These are phyloP conservation scores for Apostichopus californicus DNA, from an alignment of 35 echinoderm and acorn worm species.

Conservation along the genomic window DNA sequence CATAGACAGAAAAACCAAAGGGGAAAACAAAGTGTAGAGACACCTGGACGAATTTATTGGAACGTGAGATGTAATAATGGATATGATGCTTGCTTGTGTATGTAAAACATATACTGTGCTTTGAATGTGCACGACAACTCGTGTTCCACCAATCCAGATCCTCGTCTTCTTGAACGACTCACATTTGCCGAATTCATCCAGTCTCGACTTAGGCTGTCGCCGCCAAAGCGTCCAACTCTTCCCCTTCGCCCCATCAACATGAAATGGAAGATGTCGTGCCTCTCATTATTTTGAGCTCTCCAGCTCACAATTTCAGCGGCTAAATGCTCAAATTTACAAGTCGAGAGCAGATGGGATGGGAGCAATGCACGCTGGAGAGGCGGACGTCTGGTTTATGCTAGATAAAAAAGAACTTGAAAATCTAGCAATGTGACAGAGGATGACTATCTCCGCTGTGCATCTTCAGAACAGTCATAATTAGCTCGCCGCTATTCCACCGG, in stretches of 20 bases:
- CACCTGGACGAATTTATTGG: no score
- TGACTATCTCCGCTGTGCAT: neutral
- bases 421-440: no score
- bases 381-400: neutral
- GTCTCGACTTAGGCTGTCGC: neutral
- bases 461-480: neutral
- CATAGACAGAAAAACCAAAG: no score
- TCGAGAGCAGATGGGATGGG: neutral
- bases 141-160: no score
- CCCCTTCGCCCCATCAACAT: no score
- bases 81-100: no score
- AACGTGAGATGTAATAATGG: no score
- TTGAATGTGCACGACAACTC: no score
- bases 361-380: neutral
- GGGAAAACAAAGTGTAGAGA: no score
- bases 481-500: neutral
- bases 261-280: neutral
- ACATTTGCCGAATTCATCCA: neutral
- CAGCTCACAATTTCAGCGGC: neutral
- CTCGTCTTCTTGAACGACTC: neutral
- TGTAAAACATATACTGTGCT: no score
- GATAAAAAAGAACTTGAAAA: neutral
- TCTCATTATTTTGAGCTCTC: constrained; percentile 9
- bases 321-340: constrained; percentile 1
- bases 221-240: no score